These are phyloP conservation scores for Syndactyla subalaris DNA, from an alignment of 2,797 vertebrate species.

Conservation along the genomic window DNA sequence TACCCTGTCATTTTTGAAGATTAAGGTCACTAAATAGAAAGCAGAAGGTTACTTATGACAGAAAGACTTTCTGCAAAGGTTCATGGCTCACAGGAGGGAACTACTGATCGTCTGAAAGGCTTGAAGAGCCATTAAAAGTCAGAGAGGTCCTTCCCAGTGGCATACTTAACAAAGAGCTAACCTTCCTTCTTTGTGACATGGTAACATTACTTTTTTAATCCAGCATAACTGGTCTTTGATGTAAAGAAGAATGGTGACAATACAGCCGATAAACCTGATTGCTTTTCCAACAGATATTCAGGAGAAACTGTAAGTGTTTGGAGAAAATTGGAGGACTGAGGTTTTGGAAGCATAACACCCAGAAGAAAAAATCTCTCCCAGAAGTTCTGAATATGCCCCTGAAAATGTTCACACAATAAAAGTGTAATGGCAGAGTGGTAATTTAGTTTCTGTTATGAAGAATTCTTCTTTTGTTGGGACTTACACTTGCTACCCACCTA, in stretches of 20 bases:
- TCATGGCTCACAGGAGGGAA: constrained; percentile 69
- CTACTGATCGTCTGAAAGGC: constrained; percentile 43
- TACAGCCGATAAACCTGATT: constrained; percentile 55
- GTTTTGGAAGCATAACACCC: neutral
- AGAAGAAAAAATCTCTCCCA: neutral
- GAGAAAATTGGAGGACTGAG: neutral
- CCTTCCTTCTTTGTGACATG: constrained; percentile 35
- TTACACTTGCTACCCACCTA: neutral
- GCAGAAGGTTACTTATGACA: constrained; percentile 53
- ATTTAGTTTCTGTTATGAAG: neutral
- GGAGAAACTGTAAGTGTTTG: neutral
- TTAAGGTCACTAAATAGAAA: constrained; percentile 71
- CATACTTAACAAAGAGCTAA: constrained; percentile 16
- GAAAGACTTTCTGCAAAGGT: constrained; percentile 62
- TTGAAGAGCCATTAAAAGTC: constrained; percentile 37
- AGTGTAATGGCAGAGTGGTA: neutral
- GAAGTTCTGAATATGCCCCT: neutral
- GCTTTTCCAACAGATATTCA: constrained; percentile 18
- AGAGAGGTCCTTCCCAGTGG: neutral
- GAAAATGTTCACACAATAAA: neutral
- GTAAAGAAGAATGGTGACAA: constrained; percentile 38
- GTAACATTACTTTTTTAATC: constrained; percentile 66
- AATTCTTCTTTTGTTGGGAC: neutral
- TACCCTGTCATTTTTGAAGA: constrained; percentile 73
- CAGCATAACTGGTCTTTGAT: constrained; percentile 50